Percentiles rank a stretch among this genome's conserved stretches.
These are phyloP conservation scores for Pteronotus mesoamericanus DNA, from an alignment of 2,797 vertebrate species.

Conservation along the genomic window DNA sequence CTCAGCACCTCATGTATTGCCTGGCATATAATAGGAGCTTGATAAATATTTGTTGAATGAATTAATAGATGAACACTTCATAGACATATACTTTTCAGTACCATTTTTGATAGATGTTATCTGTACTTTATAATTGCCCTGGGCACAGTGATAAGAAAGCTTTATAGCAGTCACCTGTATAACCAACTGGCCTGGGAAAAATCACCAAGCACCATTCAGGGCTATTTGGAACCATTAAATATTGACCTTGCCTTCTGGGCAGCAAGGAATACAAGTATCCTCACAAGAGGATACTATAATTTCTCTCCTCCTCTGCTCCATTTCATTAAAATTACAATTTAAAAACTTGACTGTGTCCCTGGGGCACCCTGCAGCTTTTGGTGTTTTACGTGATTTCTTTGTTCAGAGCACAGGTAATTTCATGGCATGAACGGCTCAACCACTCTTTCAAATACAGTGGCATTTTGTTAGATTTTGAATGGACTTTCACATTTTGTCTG, in stretches of 20 bases:
- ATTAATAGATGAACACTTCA: not conserved
- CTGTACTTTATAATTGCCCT: not conserved
- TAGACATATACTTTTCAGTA: not conserved
- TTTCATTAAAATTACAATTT: conserved; percentile 22
- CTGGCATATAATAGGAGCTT: not conserved
- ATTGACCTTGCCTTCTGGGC: not conserved
- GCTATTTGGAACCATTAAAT: not conserved
- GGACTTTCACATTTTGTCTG: not conserved
- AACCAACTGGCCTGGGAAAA: not conserved
- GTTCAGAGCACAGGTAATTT: not conserved
- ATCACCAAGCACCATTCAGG: not conserved
- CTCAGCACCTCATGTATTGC: not conserved
- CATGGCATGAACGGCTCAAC: not conserved
- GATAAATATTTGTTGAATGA: not conserved
- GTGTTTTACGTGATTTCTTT: not conserved
- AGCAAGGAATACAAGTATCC: not conserved
- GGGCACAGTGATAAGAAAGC: not conserved
- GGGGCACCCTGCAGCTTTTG: not conserved
- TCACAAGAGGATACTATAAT: not conserved
- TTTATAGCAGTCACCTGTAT: not conserved
- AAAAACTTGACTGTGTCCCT: not conserved
- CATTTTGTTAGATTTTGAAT: not conserved
- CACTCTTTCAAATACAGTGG: not conserved
- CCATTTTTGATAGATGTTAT: not conserved
- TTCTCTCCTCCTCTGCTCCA: not conserved